Evolutionary conservation across 2,888 invertebrate species (phyloP), one percentile per base, ranked within the genome.

Genomic region (Luffia ferchaultella): DNA sequence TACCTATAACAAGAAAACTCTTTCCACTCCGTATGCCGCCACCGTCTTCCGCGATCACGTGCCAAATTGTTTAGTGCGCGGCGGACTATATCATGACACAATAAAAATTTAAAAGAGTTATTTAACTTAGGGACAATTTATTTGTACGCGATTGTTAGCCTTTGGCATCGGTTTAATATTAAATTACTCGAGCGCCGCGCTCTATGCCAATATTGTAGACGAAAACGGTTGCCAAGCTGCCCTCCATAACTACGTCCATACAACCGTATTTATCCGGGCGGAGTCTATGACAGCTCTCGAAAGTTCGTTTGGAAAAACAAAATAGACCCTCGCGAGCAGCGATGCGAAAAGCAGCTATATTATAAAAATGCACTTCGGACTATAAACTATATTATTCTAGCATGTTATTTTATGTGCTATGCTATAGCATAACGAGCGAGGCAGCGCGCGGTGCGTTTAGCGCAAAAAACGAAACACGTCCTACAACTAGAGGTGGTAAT

Each of bases 151-250:
- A 30, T 30, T 30, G 30, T 30, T 30, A 58, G 60, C 60, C 68
- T 68, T 74, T 76, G 77, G 78, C 78, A 73, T 62, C 62, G 57
- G 70, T 72, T 73, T 80, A 80, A 79, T 83, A 82, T 80, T 74
- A 78, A 77, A 82, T 77, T 75, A 76, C 72, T 42, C 16, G 15
- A 41, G 12, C 18, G 55, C 54, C 52, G 51, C 51, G 43, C 53
- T 51, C 49, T 54, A 55, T 57, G 57, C 57, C 57, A 57, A 57
- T 57, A 57, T 57, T 30, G 30, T 30, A 30, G 30, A 30, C 5
- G 5, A 30, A 12, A 12, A 12, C 30, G 30, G 5, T 3, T 30
- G 30, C 30, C 30, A 30, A 30, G 12, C n/a, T n/a, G n/a, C n/a
- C n/a, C n/a, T n/a, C n/a, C n/a, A n/a, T n/a, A 30, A 3, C 30